Evolutionary conservation across 2,797 vertebrate genomes (phyloP).

Genomic region (Anguilla marmorata): DNA sequence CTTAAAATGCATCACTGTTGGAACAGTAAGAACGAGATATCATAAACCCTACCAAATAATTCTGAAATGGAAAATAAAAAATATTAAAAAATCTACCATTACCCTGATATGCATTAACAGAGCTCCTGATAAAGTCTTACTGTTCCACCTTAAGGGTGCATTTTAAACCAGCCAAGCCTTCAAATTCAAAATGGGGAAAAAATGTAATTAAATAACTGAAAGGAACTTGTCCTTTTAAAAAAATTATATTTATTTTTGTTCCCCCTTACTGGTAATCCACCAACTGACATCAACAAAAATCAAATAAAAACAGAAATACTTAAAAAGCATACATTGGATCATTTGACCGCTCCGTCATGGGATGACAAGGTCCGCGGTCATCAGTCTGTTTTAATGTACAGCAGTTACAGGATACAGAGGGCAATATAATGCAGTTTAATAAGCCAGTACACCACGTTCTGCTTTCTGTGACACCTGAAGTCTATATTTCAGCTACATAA

Average conservation of each 20-base stretch:
- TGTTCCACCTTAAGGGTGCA: background rate
- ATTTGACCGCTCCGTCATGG: background rate
- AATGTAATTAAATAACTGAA: background rate
- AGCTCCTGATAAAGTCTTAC: background rate
- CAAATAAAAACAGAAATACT: constrained; percentile 13
- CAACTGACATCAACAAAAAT: constrained; percentile 14
- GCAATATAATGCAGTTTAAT: constrained; percentile 8
- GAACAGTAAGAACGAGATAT: background rate
- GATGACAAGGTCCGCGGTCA: constrained; percentile 15
- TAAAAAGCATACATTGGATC: constrained; percentile 14
- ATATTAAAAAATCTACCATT: background rate
- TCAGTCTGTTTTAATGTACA: constrained; percentile 30
- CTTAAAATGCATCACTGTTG: no score
- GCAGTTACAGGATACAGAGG: constrained; percentile 24
- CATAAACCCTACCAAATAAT: background rate
- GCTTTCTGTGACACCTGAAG: constrained; percentile 2
- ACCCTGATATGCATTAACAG: background rate
- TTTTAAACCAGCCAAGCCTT: background rate
- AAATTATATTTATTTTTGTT: constrained; percentile 16
- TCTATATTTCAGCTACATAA: constrained; percentile 1
- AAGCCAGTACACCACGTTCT: constrained; percentile 30
- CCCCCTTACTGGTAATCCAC: constrained; percentile 10
- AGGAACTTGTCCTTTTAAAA: constrained; percentile 6
- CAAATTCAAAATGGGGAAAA: background rate
- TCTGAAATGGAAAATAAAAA: background rate